Conservation (phyloP, 2,888 invertebrate genomes). For the Suillia variegata region DNA sequence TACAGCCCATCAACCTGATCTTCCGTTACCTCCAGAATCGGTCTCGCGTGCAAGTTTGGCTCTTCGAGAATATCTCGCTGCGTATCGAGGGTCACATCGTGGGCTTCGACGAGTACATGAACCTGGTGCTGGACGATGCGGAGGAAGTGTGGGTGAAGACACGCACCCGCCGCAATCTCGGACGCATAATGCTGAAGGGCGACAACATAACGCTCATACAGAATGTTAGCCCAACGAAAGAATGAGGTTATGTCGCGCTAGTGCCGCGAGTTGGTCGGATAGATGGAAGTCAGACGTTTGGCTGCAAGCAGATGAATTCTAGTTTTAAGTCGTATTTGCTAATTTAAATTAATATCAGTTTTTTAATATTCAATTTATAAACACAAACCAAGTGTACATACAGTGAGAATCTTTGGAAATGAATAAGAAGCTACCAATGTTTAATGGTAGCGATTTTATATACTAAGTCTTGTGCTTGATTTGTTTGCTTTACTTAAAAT, state of each 20-base stretch:
- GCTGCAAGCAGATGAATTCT: no score
- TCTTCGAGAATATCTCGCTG: conserved; percentile 94
- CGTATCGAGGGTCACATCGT: conserved; percentile 98
- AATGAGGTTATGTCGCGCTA: conserved; percentile 44
- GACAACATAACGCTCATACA: conserved; percentile 99
- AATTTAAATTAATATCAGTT: no score
- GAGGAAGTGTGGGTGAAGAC: conserved; percentile 94
- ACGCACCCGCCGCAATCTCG: conserved; percentile 79
- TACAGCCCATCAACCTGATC: conserved; percentile 97
- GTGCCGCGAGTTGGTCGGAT: no score
- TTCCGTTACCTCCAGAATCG: conserved; percentile 95
- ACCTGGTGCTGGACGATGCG: conserved; percentile 96
- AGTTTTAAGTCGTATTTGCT: no score
- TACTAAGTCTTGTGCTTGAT: no score
- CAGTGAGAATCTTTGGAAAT: no score
- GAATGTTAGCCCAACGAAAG: conserved; percentile 74
- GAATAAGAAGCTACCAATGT: no score
- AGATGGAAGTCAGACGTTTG: no score
- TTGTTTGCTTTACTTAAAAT: no score
- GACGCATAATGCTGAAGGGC: conserved; percentile 92
- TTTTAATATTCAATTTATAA: no score
- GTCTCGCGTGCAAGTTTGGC: conserved; percentile 96
- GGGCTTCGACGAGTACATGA: conserved; percentile 99
- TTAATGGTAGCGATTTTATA: no score
- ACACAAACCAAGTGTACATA: no score